These are phyloP conservation scores for Melieria crassipennis DNA, from an alignment of 2,888 invertebrate species.

Conservation along the genomic window DNA sequence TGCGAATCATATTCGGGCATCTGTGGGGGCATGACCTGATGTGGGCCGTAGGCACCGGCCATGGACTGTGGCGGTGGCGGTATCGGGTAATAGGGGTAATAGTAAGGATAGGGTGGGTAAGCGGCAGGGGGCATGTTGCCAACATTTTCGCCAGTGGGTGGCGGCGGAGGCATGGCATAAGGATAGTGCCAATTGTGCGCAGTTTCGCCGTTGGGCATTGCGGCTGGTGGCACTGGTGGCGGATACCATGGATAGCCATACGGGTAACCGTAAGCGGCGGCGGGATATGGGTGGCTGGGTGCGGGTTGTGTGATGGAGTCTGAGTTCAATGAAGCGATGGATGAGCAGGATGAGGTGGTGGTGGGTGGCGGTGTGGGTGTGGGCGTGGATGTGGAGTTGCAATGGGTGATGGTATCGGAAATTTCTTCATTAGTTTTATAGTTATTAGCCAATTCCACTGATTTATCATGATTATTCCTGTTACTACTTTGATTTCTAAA, in stretches of 20 bases:
- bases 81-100: constrained; percentile 55
- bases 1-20: constrained; percentile 48
- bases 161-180: constrained; percentile 38
- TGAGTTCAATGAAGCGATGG: constrained; percentile 54
- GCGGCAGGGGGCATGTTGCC: constrained; percentile 36
- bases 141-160: constrained; percentile 19
- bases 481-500: constrained; percentile 46
- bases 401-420: constrained; percentile 41
- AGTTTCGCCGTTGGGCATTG: constrained; percentile 40
- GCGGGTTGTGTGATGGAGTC: constrained; percentile 47
- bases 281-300: constrained; percentile 43
- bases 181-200: constrained; percentile 42
- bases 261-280: constrained; percentile 54
- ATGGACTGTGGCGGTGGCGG: constrained; percentile 47
- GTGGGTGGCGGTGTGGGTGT: constrained; percentile 38
- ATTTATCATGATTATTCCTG: constrained; percentile 40
- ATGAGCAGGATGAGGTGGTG: constrained; percentile 51
- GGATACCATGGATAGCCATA: constrained; percentile 61
- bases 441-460: constrained; percentile 42
- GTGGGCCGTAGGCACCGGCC: constrained; percentile 30
- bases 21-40: too few species aligned
- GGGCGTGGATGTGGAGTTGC: constrained; percentile 19
- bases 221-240: constrained; percentile 49
- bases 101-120: constrained; percentile 55
- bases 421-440: constrained; percentile 46